These are phyloP conservation scores for Periophthalmus modestus DNA, from an alignment of 2,113 vertebrate genomes.

Conservation along the genomic window DNA sequence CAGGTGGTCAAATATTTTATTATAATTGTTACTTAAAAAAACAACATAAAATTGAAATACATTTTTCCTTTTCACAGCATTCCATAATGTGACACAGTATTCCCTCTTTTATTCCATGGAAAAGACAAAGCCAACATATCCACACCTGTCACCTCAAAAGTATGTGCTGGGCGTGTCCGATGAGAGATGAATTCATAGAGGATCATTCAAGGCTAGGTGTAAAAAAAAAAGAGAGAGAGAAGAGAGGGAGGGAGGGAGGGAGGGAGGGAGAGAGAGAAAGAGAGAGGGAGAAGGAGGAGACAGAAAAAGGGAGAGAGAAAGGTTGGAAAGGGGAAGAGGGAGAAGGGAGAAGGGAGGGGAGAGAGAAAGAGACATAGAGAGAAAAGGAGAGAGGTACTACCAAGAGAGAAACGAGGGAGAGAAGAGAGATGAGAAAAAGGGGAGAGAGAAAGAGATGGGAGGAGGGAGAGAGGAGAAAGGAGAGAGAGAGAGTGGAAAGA, in stretches of 20 bases:
- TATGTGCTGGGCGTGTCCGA: slow-evolving; percentile 55
- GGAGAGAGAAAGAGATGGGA: not conserved
- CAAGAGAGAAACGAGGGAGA: slow-evolving; percentile 60
- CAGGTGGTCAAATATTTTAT: no score
- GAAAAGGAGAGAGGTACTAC: slow-evolving; percentile 32
- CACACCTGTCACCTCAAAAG: slow-evolving; percentile 58
- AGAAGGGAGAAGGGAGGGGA: not conserved
- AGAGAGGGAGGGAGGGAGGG: no score
- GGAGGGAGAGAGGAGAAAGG: not conserved
- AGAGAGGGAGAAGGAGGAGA: no score
- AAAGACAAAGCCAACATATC: slow-evolving; percentile 48
- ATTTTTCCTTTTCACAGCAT: not conserved
- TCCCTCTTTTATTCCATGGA: not conserved
- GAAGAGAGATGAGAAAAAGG: not conserved
- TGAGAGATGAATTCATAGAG: slow-evolving; percentile 42
- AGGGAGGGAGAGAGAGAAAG: no score
- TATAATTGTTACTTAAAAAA: no score
- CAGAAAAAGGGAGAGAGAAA: slow-evolving; percentile 62
- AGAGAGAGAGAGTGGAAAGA: not conserved
- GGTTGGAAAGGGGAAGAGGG: no score
- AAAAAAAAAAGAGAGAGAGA: not conserved
- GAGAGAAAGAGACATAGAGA: slow-evolving; percentile 20
- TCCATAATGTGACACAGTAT: not conserved
- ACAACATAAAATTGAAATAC: not conserved
- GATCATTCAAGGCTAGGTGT: slow-evolving; percentile 13